phyloP scores from a whole-genome alignment of 1,140 invertebrate species.

The Calliphora vicina region DNA sequence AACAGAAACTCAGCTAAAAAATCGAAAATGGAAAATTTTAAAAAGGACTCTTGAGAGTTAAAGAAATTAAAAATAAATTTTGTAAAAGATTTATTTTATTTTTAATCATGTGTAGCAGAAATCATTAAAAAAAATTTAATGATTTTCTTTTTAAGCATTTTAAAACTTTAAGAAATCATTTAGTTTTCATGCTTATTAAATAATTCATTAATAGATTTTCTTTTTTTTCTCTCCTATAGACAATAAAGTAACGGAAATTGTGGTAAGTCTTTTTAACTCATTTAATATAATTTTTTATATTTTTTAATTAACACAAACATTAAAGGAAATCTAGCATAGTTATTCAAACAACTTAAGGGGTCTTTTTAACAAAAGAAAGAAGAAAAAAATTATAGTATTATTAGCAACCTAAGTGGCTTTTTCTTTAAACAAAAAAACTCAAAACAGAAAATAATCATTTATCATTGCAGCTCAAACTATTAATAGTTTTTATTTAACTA shows the following conservation, averaged over 20 bases:
- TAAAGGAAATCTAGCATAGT: neutral
- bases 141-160: no score
- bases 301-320: neutral
- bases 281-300: neutral
- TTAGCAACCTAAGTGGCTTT: slow-evolving; percentile 24
- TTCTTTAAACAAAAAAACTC: neutral
- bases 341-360: neutral
- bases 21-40: no score
- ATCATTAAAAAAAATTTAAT: no score
- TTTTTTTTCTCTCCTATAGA: neutral
- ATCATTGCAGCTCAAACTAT: neutral
- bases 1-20: no score
- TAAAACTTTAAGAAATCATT: no score
- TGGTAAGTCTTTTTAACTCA: neutral
- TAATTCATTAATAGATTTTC: neutral
- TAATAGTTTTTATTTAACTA: neutral
- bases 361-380: neutral
- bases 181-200: no score
- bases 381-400: neutral
- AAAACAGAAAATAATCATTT: slow-evolving; percentile 15
- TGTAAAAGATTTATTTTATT: no score
- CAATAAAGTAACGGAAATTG: neutral
- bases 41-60: no score
- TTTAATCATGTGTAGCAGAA: no score
- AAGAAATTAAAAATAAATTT: no score